A percentile compares a stretch with the other conserved stretches of the same genome.
Evolutionary conservation across 2,113 vertebrate genomes (phyloP).

Genomic region (Stigmatopora argus): DNA sequence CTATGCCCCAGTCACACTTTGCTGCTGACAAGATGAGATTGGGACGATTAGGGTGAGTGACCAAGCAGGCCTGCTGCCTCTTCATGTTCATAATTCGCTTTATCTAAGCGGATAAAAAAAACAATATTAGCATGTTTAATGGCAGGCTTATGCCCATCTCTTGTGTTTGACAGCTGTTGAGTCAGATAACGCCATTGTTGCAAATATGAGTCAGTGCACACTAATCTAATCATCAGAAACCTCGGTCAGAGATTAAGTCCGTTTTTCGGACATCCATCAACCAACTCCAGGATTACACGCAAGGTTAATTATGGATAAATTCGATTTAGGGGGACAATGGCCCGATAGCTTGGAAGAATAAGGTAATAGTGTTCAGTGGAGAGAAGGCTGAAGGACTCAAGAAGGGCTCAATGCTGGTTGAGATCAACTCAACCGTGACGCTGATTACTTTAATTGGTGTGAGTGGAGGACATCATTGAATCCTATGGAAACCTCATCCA

Average conservation of each 20-base stretch:
- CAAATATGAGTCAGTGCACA: constrained; percentile 50
- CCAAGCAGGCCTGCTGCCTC: constrained; percentile 4
- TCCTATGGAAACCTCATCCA: constrained; percentile 35
- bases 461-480: constrained; percentile 47
- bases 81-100: constrained; percentile 39
- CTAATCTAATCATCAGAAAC: constrained; percentile 61
- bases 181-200: constrained; percentile 48
- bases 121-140: constrained; percentile 63
- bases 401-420: constrained; percentile 25
- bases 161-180: constrained; percentile 66
- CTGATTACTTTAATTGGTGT: constrained; percentile 61
- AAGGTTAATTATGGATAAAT: constrained; percentile 61
- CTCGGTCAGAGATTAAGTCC: constrained; percentile 42
- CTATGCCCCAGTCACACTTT: constrained; percentile 16
- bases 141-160: constrained; percentile 36
- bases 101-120: constrained; percentile 55
- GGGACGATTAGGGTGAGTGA: constrained; percentile 27
- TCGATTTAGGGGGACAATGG: constrained; percentile 37
- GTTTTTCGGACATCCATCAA: constrained; percentile 59
- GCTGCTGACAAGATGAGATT: constrained; percentile 13
- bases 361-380: constrained; percentile 37
- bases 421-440: constrained; percentile 38
- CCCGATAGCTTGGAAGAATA: constrained; percentile 38
- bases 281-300: constrained; percentile 52
- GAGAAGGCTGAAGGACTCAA: constrained; percentile 13